Evolutionary conservation across 2,113 vertebrate genomes (phyloP), one percentile per base, ranked within the genome.

Genomic region (Ctenomys sociabilis): DNA sequence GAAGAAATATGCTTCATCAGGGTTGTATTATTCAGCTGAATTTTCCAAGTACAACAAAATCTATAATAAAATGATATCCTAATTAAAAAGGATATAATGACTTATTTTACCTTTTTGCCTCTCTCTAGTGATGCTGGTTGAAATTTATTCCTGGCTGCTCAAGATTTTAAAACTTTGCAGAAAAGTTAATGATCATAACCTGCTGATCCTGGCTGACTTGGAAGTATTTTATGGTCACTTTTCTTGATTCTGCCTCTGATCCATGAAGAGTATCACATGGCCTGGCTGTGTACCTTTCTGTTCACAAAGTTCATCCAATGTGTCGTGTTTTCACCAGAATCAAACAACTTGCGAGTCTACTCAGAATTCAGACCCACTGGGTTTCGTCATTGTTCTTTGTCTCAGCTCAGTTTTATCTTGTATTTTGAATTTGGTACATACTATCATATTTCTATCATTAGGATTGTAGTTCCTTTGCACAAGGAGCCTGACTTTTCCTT

Each of bases 1-100:
- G 45, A 94, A 75, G 82, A 84, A 90, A 88, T 64, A 78, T 28
- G 66, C 26, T 88, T 85, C 70, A 45, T 43, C 80, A 13, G 17
- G 88, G 5, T 91, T 91, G 11, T 61, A 88, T 94, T 80, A 57
- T 93, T 85, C n/a, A 70, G 6, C n/a, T 82, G 68, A 85, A 64
- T 93, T 75, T 77, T 45, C 59, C 68, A 82, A 72, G 26, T 64
- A 88, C 49, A 63, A 73, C 28, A 63, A 95, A 57, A 80, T 94
- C 30, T 21, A 6, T 45, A 75, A 40, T 28, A 94, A 84, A 77
- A 61, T 59, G 73, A 72, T 49, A 61, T 8, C 26, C 37, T 91
- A 89, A 92, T 95, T 90, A 32, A 19, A 78, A 91, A 87, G 35
- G 22, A 61, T 63, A 14, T 1, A 5, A 0, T 26, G 26, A 13